These are phyloP conservation scores for Hoplostethus mediterraneus DNA, from an alignment of 2,797 vertebrate genomes.

Conservation along the genomic window DNA sequence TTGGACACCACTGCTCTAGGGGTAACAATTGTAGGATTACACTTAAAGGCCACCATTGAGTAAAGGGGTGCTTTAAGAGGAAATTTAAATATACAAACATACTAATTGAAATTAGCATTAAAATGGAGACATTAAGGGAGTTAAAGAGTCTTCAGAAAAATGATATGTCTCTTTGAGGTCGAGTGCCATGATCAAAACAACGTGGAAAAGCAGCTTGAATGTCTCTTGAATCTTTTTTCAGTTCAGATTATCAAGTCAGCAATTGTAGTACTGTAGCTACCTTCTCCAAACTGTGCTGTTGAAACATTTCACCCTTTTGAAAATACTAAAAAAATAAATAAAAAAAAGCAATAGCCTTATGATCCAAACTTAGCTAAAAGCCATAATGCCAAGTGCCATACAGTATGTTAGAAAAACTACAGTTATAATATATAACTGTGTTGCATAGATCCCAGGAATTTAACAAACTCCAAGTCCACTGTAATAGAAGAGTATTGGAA, in stretches of 20 bases:
- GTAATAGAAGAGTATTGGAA: background rate
- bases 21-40: conserved; percentile 25
- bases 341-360: conserved; percentile 12
- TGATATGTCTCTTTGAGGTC: conserved; percentile 52
- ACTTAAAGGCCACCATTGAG: background rate
- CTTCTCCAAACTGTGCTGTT: conserved; percentile 82
- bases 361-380: conserved; percentile 11
- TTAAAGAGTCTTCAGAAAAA: conserved; percentile 7
- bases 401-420: conserved; percentile 10
- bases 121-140: background rate
- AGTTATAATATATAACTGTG: background rate
- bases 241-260: conserved; percentile 62
- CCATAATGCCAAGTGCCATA: conserved; percentile 48
- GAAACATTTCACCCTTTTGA: conserved; percentile 54
- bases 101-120: background rate
- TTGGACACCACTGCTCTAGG: too few relatives aligned
- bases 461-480: background rate
- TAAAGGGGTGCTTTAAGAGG: conserved; percentile 12
- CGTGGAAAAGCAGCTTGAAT: conserved; percentile 20
- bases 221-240: conserved; percentile 3
- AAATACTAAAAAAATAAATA: conserved; percentile 30
- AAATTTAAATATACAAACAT: conserved; percentile 15
- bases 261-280: conserved; percentile 51
- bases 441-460: conserved; percentile 2
- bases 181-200: conserved; percentile 60